phyloP scores from a whole-genome alignment of 2,797 vertebrate species.

The Paedocypris micromegethes region DNA sequence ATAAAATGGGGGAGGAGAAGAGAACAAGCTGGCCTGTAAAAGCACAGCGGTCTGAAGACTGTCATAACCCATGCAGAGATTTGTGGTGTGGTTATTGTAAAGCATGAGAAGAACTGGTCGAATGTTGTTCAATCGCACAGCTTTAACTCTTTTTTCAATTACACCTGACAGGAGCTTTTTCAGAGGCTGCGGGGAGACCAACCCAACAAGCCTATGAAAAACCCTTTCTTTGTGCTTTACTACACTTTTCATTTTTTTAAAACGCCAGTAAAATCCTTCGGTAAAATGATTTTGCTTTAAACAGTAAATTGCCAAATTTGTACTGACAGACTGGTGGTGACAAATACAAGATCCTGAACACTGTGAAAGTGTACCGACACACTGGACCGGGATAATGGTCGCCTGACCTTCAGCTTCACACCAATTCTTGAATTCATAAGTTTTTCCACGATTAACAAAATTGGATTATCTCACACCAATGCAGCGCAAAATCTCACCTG shows the following conservation, averaged over 20 bases:
- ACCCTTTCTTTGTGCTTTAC: background rate
- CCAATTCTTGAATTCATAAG: too few species aligned
- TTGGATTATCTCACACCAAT: constrained; percentile 1
- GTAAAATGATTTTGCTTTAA: too few species aligned
- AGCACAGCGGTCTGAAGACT: constrained; percentile 25
- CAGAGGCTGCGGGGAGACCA: background rate
- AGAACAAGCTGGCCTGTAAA: background rate
- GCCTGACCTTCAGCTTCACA: too few species aligned
- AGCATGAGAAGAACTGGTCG: constrained; percentile 10
- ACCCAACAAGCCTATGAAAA: background rate
- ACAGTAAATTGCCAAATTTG: too few species aligned
- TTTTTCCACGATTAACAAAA: constrained; percentile 4
- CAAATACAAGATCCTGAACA: too few species aligned
- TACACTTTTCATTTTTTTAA: too few species aligned
- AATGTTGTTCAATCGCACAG: constrained; percentile 28
- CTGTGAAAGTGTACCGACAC: too few species aligned
- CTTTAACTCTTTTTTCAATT: constrained; percentile 31
- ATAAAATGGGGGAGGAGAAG: too few species aligned
- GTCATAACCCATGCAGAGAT: constrained; percentile 35
- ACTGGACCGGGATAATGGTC: too few species aligned
- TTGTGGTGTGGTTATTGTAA: constrained; percentile 36
- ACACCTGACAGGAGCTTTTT: constrained; percentile 33
- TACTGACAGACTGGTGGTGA: too few species aligned
- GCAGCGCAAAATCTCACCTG: constrained; percentile 28
- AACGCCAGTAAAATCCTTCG: too few species aligned